These are phyloP conservation scores for Sandelia bainsii DNA, from an alignment of 2,797 vertebrate genomes.

Conservation along the genomic window DNA sequence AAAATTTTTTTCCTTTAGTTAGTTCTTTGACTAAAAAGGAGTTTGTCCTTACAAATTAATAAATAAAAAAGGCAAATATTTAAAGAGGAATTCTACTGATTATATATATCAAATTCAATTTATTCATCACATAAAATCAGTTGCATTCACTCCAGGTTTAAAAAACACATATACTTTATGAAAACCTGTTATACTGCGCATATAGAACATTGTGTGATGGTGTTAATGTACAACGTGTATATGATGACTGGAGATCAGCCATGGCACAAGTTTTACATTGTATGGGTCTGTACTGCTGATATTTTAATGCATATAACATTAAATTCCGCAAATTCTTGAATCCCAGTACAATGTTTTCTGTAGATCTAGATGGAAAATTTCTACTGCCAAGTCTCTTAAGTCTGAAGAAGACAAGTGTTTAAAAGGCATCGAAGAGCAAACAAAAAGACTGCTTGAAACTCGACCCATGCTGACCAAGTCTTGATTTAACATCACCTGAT, in stretches of 20 bases:
- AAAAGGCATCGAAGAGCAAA: background rate
- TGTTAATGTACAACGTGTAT: too few species aligned
- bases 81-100: too few species aligned
- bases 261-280: background rate
- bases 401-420: background rate
- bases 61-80: background rate
- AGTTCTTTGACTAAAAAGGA: background rate
- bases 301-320: background rate
- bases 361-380: background rate
- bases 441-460: background rate
- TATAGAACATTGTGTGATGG: background rate
- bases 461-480: background rate
- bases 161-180: too few species aligned
- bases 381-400: background rate
- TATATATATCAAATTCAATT: too few species aligned
- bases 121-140: too few species aligned
- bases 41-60: background rate
- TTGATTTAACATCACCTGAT: background rate
- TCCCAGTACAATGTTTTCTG: background rate
- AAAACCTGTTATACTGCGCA: background rate
- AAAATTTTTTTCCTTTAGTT: too few species aligned
- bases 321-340: background rate
- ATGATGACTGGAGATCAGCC: background rate
- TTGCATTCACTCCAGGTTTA: too few species aligned
- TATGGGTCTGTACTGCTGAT: background rate